A percentile compares a stretch with the other conserved stretches of the same genome.
Conservation (phyloP, 2,888 invertebrate species). For the Maniola hyperantus region DNA sequence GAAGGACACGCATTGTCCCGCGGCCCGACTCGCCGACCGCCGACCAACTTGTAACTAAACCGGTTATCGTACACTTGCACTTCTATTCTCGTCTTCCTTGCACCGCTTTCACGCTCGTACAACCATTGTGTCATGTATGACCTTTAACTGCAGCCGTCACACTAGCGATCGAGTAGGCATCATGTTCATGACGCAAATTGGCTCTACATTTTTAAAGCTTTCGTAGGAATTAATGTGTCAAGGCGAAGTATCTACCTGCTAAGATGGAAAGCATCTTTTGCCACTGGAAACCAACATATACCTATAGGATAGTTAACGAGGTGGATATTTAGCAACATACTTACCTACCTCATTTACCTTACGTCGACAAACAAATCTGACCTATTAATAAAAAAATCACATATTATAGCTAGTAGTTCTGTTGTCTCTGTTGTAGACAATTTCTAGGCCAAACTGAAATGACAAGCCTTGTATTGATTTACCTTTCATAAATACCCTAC, state of each 20-base stretch:
- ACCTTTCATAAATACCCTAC: no score
- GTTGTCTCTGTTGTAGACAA: no score
- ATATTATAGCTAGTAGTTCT: no score
- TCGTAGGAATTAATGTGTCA: background rate
- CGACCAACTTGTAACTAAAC: conserved; percentile 53
- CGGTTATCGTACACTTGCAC: conserved; percentile 69
- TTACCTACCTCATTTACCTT: conserved; percentile 5
- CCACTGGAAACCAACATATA: background rate
- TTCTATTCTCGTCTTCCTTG: conserved; percentile 55
- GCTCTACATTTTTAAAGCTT: conserved; percentile 11
- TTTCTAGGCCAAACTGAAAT: no score
- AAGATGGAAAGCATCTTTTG: background rate
- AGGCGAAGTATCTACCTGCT: background rate
- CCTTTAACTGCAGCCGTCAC: conserved; percentile 41
- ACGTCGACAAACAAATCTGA: no score
- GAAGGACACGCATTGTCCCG: conserved; percentile 67
- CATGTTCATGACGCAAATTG: conserved; percentile 1
- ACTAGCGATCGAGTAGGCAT: background rate
- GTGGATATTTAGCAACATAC: conserved; percentile 1
- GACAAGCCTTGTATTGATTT: no score
- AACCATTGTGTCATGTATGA: conserved; percentile 43
- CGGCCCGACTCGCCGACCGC: conserved; percentile 36
- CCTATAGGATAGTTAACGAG: no score
- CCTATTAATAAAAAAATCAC: no score
- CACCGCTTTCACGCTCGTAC: conserved; percentile 52